Evolutionary conservation across 2,888 invertebrate species (phyloP).

Genomic region (Atherix ibis): DNA sequence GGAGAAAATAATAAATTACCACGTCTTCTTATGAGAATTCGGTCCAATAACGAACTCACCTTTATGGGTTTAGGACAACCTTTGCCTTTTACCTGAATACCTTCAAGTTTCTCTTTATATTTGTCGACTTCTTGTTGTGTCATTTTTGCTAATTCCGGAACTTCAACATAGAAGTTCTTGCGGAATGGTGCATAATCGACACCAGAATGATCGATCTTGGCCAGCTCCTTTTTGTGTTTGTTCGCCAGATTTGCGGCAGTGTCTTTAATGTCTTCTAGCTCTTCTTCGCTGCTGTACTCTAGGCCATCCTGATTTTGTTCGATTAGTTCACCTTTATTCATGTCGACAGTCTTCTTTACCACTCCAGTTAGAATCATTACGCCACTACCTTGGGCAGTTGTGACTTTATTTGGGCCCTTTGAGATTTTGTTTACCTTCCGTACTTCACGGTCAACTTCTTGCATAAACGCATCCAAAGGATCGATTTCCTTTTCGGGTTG

Average conservation of each 20-base stretch:
- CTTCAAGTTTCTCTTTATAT: conserved; percentile 80
- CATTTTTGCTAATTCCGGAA: conserved; percentile 88
- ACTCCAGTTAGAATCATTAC: conserved; percentile 72
- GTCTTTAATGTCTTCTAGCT: conserved; percentile 84
- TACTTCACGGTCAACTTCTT: conserved; percentile 50
- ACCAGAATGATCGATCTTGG: conserved; percentile 78
- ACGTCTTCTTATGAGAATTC: too few species aligned
- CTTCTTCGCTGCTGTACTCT: conserved; percentile 96
- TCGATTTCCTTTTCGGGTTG: conserved; percentile 70
- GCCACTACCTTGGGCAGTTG: conserved; percentile 33
- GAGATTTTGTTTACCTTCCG: conserved; percentile 30
- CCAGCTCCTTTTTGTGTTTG: conserved; percentile 81
- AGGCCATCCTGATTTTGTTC: conserved; percentile 97
- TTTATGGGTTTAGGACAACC: conserved; percentile 91
- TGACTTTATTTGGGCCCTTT: too few species aligned
- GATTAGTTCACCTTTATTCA: conserved; percentile 92
- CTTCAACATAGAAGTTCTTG: conserved; percentile 96
- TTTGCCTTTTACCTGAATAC: conserved; percentile 90
- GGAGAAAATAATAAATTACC: conserved; percentile 1
- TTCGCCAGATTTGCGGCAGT: conserved; percentile 77
- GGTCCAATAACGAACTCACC: conserved; percentile 19
- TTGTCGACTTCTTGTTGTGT: conserved; percentile 70
- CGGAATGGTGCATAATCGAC: conserved; percentile 80
- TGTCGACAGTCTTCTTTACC: conserved; percentile 57
- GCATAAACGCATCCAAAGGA: conserved; percentile 96